phyloP scores from a whole-genome alignment of 2,888 invertebrate genomes.

The Cephus spinipes region DNA sequence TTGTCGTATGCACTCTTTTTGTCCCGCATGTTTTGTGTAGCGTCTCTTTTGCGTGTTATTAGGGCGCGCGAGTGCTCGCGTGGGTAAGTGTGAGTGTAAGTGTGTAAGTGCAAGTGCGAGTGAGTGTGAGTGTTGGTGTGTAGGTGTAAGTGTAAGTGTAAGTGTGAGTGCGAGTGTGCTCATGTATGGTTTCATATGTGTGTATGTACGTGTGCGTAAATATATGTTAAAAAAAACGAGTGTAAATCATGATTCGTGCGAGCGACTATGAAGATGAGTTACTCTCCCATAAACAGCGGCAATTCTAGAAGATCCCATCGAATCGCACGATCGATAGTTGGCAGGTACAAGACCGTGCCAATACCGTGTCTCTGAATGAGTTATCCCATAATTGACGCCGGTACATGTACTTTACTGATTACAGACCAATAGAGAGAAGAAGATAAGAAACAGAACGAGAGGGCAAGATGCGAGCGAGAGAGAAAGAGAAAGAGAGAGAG shows the following conservation, averaged over 20 bases:
- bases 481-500: neutral
- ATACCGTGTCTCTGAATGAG: too few relatives aligned
- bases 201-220: neutral
- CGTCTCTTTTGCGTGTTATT: constrained; percentile 21
- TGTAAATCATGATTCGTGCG: too few relatives aligned
- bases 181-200: neutral
- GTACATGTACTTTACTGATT: neutral
- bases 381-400: too few relatives aligned
- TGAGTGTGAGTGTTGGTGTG: constrained; percentile 21
- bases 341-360: too few relatives aligned
- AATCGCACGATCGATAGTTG: too few relatives aligned
- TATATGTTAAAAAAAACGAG: too few relatives aligned
- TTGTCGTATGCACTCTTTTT: constrained; percentile 28
- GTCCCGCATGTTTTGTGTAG: constrained; percentile 25
- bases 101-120: constrained; percentile 34
- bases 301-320: too few relatives aligned
- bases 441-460: constrained; percentile 10
- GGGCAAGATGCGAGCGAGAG: constrained; percentile 6
- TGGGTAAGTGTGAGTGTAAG: constrained; percentile 45
- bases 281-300: too few relatives aligned
- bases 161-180: neutral
- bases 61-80: constrained; percentile 32
- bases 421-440: constrained; percentile 17
- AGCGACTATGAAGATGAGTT: too few relatives aligned
- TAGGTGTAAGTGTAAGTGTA: neutral